A percentile compares a stretch with the other conserved stretches of the same genome.
Conservation (phyloP, 2,888 invertebrate genomes). For the Ennomos fuscantarius region DNA sequence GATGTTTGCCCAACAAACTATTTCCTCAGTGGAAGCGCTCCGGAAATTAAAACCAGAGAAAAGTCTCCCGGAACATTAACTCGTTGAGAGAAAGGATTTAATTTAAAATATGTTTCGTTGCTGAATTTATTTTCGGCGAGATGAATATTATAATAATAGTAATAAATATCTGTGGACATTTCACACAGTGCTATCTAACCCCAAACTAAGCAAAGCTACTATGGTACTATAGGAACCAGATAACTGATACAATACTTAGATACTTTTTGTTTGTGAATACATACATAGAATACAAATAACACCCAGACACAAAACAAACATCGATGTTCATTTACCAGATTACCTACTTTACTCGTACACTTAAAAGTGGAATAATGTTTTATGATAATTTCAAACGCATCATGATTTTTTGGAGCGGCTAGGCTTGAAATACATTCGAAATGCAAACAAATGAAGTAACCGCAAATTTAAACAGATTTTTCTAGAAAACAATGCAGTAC, state of each 20-base stretch:
- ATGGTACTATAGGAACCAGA: no score
- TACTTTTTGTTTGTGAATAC: no score
- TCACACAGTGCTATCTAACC: no score
- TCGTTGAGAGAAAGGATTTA: slow-evolving; percentile 70
- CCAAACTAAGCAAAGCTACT: no score
- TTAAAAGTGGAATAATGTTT: slow-evolving; percentile 16
- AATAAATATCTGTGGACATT: no score
- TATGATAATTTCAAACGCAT: slow-evolving; percentile 1
- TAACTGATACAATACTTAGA: no score
- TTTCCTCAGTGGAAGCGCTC: slow-evolving; percentile 74
- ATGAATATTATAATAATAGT: no score
- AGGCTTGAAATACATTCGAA: not conserved
- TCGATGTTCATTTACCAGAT: no score
- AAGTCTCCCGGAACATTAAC: slow-evolving; percentile 76
- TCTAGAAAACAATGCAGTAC: no score
- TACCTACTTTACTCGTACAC: slow-evolving; percentile 17
- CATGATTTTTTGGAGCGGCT: not conserved
- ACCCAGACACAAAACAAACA: no score
- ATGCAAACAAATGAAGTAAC: not conserved
- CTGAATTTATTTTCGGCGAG: slow-evolving; percentile 61
- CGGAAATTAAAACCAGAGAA: slow-evolving; percentile 82
- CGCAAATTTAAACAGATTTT: no score
- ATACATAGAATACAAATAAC: no score
- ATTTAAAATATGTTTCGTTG: slow-evolving; percentile 71
- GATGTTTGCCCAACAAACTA: slow-evolving; percentile 69